Evolutionary conservation across 2,888 invertebrate species (phyloP), one percentile per base, ranked within the genome.

Genomic region (Leptogaster cylindrica): DNA sequence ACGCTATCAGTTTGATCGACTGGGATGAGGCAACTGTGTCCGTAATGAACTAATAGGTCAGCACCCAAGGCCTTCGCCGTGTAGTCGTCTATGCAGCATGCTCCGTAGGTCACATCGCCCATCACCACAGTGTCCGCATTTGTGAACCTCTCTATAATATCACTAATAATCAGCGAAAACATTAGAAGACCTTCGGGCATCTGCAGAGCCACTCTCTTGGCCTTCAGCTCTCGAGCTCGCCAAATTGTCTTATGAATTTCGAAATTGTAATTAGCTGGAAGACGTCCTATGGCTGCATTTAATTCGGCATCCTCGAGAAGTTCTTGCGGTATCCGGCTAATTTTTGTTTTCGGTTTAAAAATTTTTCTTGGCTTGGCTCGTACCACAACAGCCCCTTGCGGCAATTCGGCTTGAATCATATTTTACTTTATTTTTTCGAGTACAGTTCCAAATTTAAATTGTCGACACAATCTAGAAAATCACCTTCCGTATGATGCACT

Each of bases 41-140:
- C 99, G 79, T 99, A 99, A 81, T 99, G 99, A 27, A 99, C 89
- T 71, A 97, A 82, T 18, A 98, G 83, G 74, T 97, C 94, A 6
- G 93, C 93, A 8, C 91, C 92, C 28, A 99, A 84, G 0, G 95
- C 93, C 74, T 88, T 86, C 0, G 98, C 97, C 0, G 96, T 95
- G 77, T 89, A 92, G 83, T 99, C 99, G 78, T 99, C 99, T 8
- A 99, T 90, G 79, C 99, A 99, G 79, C 99, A 99, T 0, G 99
- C 99, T 33, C 99, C 99, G 77, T 99, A 99, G 0, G 99, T 98
- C 12, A 99, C 97, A 82, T 99, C 99, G 5, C 96, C 98, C 95
- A 99, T 95, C 70, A 99, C 96, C 51, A 98, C 87, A 0, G 92
- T 91, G 74, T 97, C 96, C 2, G 93, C 94, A 31, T 86, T 87